These are phyloP conservation scores for Stomatorhinus ivindoensis DNA, from an alignment of 2,113 vertebrate species.

Conservation along the genomic window DNA sequence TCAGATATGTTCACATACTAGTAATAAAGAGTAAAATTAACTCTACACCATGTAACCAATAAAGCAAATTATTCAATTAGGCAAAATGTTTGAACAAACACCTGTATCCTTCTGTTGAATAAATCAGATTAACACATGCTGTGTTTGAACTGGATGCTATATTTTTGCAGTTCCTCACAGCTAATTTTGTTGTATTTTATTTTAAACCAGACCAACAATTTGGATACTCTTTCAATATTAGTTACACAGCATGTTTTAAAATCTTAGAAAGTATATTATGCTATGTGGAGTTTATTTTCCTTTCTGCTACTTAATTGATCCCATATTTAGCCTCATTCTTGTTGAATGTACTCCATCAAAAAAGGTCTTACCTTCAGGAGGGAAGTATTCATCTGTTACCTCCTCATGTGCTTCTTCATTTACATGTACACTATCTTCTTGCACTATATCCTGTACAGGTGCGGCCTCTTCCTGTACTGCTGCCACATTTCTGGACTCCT, in stretches of 20 bases:
- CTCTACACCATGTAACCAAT: background rate
- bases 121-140: background rate
- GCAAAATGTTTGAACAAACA: background rate
- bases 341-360: background rate
- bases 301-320: background rate
- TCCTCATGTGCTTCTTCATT: background rate
- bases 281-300: background rate
- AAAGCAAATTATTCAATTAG: background rate
- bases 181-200: background rate
- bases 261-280: background rate
- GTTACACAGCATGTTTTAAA: background rate
- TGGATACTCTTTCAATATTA: background rate
- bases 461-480: background rate
- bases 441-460: background rate
- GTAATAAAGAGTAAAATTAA: background rate
- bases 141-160: background rate
- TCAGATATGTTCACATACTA: no score
- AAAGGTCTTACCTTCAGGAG: background rate
- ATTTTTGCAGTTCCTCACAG: background rate
- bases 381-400: background rate
- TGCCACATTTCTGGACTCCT: background rate
- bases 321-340: background rate
- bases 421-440: background rate
- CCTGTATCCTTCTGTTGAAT: background rate
- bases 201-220: background rate